Evolutionary conservation across 2,888 invertebrate genomes (phyloP).

Genomic region (Tortricodes alternella): DNA sequence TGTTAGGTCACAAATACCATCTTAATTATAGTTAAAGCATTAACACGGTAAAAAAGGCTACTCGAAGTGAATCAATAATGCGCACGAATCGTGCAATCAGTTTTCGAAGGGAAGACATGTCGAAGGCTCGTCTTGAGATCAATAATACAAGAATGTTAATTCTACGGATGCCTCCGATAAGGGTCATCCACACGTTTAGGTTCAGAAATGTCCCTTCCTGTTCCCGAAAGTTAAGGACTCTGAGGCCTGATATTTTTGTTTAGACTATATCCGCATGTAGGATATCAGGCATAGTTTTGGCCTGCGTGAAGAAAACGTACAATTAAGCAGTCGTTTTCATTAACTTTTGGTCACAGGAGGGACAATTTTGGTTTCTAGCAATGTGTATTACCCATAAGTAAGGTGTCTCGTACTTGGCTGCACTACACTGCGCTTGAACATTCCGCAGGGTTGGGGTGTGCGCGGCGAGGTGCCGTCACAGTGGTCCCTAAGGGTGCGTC

Average conservation of each 20-base stretch:
- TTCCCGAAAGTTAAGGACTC: no score
- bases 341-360: no score
- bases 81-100: conserved; percentile 15
- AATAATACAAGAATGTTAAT: conserved; percentile 38
- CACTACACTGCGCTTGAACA: background rate
- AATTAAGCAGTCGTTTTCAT: no score
- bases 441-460: background rate
- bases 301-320: no score
- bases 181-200: no score
- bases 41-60: conserved; percentile 28
- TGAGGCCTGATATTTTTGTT: no score
- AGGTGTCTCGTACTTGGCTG: conserved; percentile 8
- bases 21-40: conserved; percentile 21
- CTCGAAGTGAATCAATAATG: conserved; percentile 21
- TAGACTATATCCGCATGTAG: no score
- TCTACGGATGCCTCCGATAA: conserved; percentile 33
- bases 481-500: conserved; percentile 22
- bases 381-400: background rate
- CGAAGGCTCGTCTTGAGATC: conserved; percentile 52
- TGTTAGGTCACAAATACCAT: conserved; percentile 21
- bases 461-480: conserved; percentile 13
- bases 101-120: conserved; percentile 24
- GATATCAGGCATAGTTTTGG: no score
- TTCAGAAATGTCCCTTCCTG: no score
- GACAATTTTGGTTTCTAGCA: no score